Evolutionary conservation across 2,113 vertebrate genomes (phyloP).

Genomic region (Mustela nigripes): DNA sequence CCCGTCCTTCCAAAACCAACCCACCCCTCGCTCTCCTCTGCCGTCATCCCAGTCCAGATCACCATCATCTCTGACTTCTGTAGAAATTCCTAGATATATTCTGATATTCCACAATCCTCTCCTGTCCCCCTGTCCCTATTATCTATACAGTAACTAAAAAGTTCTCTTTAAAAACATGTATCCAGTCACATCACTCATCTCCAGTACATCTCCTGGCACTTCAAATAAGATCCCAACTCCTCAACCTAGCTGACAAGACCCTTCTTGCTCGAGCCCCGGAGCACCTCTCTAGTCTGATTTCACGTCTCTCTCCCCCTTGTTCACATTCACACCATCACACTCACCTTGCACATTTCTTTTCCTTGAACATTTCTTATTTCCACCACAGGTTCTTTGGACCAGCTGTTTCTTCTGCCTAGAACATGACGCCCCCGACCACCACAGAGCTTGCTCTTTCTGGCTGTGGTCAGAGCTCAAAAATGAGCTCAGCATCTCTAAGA

Average conservation of each 20-base stretch:
- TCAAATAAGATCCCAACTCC: background rate
- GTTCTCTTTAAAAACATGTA: background rate
- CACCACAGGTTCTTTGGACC: background rate
- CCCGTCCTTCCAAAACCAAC: background rate
- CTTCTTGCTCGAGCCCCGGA: background rate
- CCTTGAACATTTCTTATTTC: too few relatives aligned
- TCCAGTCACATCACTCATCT: background rate
- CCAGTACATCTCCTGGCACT: background rate
- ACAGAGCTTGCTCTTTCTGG: background rate
- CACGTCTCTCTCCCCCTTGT: background rate
- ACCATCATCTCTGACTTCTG: background rate
- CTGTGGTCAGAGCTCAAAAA: background rate
- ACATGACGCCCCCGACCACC: too few relatives aligned
- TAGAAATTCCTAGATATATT: background rate
- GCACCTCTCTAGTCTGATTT: background rate
- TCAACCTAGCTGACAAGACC: background rate
- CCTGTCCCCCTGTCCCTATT: background rate
- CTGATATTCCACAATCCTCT: background rate
- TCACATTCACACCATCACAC: fast-evolving
- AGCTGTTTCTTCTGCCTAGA: background rate
- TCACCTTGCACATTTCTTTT: background rate
- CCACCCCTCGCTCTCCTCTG: background rate
- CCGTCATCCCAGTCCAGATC: background rate
- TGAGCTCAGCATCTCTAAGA: background rate
- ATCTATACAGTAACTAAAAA: background rate